Conservation (phyloP, 2,888 invertebrate species). For the Agrenia bidenticulata region DNA sequence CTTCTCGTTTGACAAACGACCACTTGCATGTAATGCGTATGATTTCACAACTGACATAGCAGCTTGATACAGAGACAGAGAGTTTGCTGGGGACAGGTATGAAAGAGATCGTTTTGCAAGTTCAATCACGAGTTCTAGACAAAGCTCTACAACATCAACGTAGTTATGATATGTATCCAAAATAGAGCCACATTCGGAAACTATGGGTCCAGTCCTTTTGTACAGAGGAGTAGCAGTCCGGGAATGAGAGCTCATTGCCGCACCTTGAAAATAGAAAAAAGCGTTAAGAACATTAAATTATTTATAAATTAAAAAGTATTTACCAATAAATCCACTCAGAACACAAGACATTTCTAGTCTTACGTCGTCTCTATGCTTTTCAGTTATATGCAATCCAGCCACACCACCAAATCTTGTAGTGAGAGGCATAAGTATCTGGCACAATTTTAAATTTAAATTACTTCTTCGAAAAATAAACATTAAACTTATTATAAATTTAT, state of each 20-base stretch:
- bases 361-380: conserved; percentile 63
- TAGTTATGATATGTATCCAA: conserved; percentile 76
- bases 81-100: conserved; percentile 59
- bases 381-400: conserved; percentile 54
- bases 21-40: conserved; percentile 53
- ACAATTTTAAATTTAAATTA: conserved; percentile 3
- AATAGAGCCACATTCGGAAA: conserved; percentile 58
- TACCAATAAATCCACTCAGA: conserved; percentile 70
- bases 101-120: conserved; percentile 71
- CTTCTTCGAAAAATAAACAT: not conserved
- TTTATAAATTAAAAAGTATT: conserved; percentile 24
- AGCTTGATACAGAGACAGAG: conserved; percentile 38
- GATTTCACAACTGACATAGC: conserved; percentile 52
- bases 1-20: conserved; percentile 51
- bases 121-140: conserved; percentile 71
- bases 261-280: conserved; percentile 65
- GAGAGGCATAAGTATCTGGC: conserved; percentile 60
- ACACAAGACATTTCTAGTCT: conserved; percentile 71
- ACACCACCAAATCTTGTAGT: conserved; percentile 63
- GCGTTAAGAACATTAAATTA: conserved; percentile 23
- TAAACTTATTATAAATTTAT: not conserved
- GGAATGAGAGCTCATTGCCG: conserved; percentile 65
- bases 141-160: conserved; percentile 73
- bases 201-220: conserved; percentile 58
- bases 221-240: conserved; percentile 61